These are phyloP conservation scores for Apostichopus leukothele DNA, from an alignment of 53 echinoderm and acorn worm genomes.

Conservation along the genomic window DNA sequence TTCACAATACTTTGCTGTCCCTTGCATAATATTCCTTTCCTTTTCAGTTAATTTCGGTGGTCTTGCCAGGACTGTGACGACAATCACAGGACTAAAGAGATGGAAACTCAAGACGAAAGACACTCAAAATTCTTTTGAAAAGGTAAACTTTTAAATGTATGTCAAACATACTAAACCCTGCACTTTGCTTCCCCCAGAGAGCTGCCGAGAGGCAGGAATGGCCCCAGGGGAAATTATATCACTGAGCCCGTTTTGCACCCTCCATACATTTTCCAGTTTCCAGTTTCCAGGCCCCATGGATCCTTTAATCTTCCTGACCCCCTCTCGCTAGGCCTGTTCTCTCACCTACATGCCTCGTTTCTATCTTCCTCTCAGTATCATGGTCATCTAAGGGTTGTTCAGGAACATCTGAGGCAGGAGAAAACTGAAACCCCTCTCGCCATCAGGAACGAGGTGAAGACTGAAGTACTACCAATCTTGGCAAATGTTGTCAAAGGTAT, in stretches of 20 bases:
- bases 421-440: conserved; percentile 75
- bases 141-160: conserved; percentile 45
- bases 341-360: too few relatives aligned
- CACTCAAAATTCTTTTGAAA: conserved; percentile 56
- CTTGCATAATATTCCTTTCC: neutral
- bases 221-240: too few relatives aligned
- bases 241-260: too few relatives aligned
- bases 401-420: conserved; percentile 60
- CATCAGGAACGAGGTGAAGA: conserved; percentile 55
- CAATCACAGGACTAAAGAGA: conserved; percentile 68
- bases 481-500: conserved; percentile 75
- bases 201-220: too few relatives aligned
- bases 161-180: too few relatives aligned
- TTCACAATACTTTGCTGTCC: too few relatives aligned
- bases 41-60: conserved; percentile 3
- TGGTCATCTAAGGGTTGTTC: conserved; percentile 72
- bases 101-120: conserved; percentile 64
- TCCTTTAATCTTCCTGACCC: too few relatives aligned
- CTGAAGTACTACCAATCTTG: conserved; percentile 75
- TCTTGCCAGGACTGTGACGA: conserved; percentile 56
- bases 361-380: conserved; percentile 57
- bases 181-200: too few relatives aligned
- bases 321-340: too few relatives aligned
- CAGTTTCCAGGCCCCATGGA: too few relatives aligned
- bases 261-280: too few relatives aligned